Evolutionary conservation across 2,797 vertebrate species (phyloP).

Genomic region (Galaxias olidus): DNA sequence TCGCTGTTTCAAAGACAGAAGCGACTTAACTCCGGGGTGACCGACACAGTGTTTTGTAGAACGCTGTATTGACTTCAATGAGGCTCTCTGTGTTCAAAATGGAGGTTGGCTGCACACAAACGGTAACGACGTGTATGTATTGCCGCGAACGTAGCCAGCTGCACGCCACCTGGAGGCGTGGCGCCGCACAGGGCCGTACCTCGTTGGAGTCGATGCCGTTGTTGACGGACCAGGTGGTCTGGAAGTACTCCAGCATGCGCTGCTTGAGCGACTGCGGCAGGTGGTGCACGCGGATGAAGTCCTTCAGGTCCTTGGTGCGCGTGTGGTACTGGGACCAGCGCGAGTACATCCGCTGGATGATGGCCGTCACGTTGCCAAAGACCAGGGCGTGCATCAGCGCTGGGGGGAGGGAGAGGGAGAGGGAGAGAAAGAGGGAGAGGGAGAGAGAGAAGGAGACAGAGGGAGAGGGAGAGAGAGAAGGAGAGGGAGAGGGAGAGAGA

Average conservation of each 20-base stretch:
- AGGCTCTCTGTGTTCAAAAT: too few relatives aligned
- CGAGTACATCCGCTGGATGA: conserved; percentile 98
- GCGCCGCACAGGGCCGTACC: conserved; percentile 70
- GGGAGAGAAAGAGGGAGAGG: not conserved
- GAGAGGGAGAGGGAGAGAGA: not conserved
- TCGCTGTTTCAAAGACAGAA: too few relatives aligned
- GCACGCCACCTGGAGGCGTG: too few relatives aligned
- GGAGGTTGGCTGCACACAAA: too few relatives aligned
- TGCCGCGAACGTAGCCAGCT: too few relatives aligned
- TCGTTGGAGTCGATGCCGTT: conserved; percentile 94
- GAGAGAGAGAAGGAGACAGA: not conserved
- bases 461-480: not conserved
- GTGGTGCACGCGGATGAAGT: conserved; percentile 96
- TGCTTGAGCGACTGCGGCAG: conserved; percentile 95
- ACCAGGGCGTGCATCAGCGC: conserved; percentile 97
- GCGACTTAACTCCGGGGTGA: too few relatives aligned
- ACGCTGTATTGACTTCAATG: too few relatives aligned
- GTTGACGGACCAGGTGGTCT: conserved; percentile 98
- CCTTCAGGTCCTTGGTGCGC: conserved; percentile 95
- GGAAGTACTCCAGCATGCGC: conserved; percentile 97
- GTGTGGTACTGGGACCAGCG: conserved; percentile 98
- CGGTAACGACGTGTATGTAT: too few relatives aligned
- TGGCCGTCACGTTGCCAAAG: conserved; percentile 97
- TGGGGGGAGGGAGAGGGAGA: conserved; percentile 41
- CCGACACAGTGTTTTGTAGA: too few relatives aligned